These are phyloP conservation scores for Pimpla rufipes DNA, from an alignment of 2,888 invertebrate species.

Conservation along the genomic window DNA sequence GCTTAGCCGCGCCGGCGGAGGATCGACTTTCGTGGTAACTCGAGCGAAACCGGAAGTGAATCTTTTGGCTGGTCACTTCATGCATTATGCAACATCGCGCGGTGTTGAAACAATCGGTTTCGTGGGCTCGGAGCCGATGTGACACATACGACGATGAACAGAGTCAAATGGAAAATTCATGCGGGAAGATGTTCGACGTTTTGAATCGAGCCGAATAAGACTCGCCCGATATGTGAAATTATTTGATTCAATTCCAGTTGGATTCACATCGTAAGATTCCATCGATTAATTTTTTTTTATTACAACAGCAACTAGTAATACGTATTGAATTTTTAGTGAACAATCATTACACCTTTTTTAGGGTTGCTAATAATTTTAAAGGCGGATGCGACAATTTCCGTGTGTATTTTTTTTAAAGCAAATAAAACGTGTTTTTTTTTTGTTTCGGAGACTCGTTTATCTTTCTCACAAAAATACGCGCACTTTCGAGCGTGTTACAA, in stretches of 20 bases:
- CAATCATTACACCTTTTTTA: background rate
- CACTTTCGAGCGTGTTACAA: background rate
- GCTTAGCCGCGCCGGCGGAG: background rate
- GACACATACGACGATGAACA: too few relatives aligned
- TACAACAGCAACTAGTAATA: too few relatives aligned
- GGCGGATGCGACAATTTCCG: too few relatives aligned
- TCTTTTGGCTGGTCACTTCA: conserved; percentile 4
- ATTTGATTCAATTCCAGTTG: background rate
- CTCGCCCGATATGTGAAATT: background rate
- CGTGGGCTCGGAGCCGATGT: too few relatives aligned
- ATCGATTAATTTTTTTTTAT: too few relatives aligned
- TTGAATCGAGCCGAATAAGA: background rate
- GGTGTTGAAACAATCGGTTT: background rate
- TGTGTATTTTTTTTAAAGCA: background rate
- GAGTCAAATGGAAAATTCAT: background rate
- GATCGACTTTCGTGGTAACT: conserved; percentile 33
- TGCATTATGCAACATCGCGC: background rate
- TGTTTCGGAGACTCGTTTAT: background rate
- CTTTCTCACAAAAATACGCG: background rate
- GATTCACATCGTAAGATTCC: background rate
- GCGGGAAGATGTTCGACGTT: background rate
- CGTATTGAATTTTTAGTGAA: too few relatives aligned
- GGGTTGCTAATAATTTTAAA: background rate
- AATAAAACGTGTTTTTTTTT: background rate
- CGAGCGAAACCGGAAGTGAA: conserved; percentile 22